Base-by-base conservation (phyloP, 2,888 invertebrate genomes). In the Palloptera scutellata region DNA sequence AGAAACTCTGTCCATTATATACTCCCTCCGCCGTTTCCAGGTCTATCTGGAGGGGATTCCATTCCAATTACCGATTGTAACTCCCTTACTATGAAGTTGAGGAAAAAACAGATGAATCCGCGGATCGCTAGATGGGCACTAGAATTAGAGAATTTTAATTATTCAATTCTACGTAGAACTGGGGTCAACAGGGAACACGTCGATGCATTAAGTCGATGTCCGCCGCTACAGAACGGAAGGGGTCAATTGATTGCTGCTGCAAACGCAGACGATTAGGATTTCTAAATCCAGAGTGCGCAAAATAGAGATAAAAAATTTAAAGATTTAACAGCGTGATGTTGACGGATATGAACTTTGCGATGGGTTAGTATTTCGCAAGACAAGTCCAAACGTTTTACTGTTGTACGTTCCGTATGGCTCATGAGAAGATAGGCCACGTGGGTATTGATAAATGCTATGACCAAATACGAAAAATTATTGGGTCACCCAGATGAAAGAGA, bases 101-200 rank as follows among this genome's bases (percentile, higher is more conserved):
- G 13, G 13, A 20, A 19, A 54, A 54, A 20, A 54, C 20, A 54
- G 6, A 19, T 54, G 8, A 54, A 54, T 12, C 54, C 54, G 6
- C 6, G 54, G 19, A 54, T 54, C 13, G 54, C 54, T 8, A 4
- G 19, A 13, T 54, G 54, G 54, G 54, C 54, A 19, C 4, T 54
- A 19, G 54, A 54, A 19, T 30, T 61, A 51, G 52, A 61, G 53
- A 61, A 61, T 11, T 61, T 61, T 6, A 52, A 61, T 15, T 61
- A 61, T 17, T n/a, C 52, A 10, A 52, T 61, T 13, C 52, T 12
- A 19, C 52, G 51, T 10, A 11, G 61, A 41, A 61, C 30, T 8
- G 61, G 51, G 8, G 45, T 48, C 6, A 60, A 60, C 20, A 45
- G 45, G 6, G 6, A n/a, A n/a, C 60, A 60, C 40, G 48, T 48